A percentile compares a stretch with the other conserved stretches of the same genome.
Evolutionary conservation across 2,797 vertebrate genomes (phyloP).

Genomic region (Darevskia mixta): DNA sequence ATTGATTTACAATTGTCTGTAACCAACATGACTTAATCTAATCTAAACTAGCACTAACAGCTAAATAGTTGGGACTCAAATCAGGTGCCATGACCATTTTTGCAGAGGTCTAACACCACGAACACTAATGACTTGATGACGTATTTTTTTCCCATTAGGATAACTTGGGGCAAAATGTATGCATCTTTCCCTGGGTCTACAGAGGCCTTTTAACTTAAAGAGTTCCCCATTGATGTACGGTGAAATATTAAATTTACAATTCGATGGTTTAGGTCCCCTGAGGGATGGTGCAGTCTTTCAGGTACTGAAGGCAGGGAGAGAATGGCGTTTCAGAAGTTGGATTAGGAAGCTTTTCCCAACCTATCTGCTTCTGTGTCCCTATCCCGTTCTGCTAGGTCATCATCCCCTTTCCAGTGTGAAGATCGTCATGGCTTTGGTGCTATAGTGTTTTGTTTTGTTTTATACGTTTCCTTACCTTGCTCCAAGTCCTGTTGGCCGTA

Average conservation of each 20-base stretch:
- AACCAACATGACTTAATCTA: not conserved
- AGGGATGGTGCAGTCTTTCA: not conserved
- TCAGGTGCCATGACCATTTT: slow-evolving; percentile 21
- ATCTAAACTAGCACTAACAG: not conserved
- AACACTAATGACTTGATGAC: not conserved
- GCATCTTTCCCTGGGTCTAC: not conserved
- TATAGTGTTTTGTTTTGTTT: not conserved
- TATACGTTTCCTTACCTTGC: slow-evolving; percentile 85
- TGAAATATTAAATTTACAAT: slow-evolving; percentile 13
- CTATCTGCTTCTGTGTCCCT: not conserved
- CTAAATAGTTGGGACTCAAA: not conserved
- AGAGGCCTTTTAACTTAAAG: slow-evolving; percentile 53
- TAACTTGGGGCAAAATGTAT: not conserved
- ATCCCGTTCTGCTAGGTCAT: not conserved
- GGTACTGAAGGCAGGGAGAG: not conserved
- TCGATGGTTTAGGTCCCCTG: not conserved
- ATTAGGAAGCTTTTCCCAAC: not conserved
- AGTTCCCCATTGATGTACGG: not conserved
- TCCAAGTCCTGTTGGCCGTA: slow-evolving; percentile 97
- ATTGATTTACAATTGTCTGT: not conserved
- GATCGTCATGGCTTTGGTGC: not conserved
- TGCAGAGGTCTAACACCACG: not conserved
- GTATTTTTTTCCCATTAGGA: not conserved
- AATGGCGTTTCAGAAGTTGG: not conserved
- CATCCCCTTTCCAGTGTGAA: not conserved